Conservation (phyloP, 2,888 invertebrate genomes). For the Adineta ricciae region DNA sequence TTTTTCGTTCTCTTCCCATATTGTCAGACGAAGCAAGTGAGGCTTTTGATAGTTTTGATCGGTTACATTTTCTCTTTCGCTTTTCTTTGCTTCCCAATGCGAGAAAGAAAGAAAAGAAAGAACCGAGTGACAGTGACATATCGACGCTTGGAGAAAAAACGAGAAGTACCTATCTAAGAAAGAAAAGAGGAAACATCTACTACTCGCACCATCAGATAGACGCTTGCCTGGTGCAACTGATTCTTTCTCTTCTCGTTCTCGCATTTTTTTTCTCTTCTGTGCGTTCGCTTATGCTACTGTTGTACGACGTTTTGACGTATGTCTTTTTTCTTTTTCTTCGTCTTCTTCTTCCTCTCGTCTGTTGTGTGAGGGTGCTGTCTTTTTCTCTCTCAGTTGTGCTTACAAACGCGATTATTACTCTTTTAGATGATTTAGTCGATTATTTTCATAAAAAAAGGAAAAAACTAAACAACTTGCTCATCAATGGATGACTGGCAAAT, state of each 20-base stretch:
- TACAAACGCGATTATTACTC: conserved; percentile 9
- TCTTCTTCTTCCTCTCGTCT: not conserved
- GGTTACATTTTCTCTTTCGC: not conserved
- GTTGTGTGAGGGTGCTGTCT: not conserved
- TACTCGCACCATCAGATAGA: not conserved
- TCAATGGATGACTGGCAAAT: not conserved
- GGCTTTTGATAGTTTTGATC: conserved; percentile 9
- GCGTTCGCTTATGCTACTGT: not conserved
- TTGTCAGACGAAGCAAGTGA: conserved; percentile 3
- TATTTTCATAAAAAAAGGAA: not conserved
- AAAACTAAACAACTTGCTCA: not conserved
- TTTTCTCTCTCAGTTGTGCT: not conserved
- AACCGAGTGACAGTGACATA: conserved; percentile 9
- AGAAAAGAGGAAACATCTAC: not conserved
- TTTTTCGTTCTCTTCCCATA: not conserved
- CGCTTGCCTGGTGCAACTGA: not conserved
- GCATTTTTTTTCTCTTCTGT: not conserved
- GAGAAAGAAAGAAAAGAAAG: not conserved
- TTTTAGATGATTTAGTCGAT: conserved; percentile 12
- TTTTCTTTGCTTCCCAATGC: not conserved
- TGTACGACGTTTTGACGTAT: conserved; percentile 12
- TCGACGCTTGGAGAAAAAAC: not conserved
- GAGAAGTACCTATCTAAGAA: conserved; percentile 4
- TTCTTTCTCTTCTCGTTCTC: not conserved
- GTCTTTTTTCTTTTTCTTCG: not conserved